Evolutionary conservation across 1,140 invertebrate genomes (phyloP).

Genomic region (Macrocentrus cingulum): DNA sequence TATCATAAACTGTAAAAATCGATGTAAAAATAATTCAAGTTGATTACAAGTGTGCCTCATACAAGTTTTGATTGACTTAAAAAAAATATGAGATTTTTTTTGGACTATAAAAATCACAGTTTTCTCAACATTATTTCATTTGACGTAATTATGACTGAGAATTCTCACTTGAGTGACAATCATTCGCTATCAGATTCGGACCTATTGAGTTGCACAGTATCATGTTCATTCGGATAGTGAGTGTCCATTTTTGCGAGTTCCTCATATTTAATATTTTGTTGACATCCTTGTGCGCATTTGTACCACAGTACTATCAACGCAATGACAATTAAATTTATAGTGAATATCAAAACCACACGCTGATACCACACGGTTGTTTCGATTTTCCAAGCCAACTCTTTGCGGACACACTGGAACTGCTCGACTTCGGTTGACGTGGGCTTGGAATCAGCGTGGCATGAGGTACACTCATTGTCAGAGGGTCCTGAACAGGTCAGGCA

Average conservation of each 20-base stretch:
- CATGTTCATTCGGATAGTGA: background rate
- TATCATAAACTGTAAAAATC: no score
- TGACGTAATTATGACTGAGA: no score
- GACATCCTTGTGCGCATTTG: no score
- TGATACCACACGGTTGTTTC: slow-evolving; percentile 41
- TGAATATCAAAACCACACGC: slow-evolving; percentile 34
- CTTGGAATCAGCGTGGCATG: slow-evolving; percentile 37
- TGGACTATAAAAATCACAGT: background rate
- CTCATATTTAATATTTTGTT: background rate
- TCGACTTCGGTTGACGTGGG: slow-evolving; percentile 13
- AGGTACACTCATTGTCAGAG: slow-evolving; percentile 36
- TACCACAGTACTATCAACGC: background rate
- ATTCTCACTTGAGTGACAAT: background rate
- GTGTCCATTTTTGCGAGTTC: background rate
- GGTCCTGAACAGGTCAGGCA: slow-evolving; percentile 40
- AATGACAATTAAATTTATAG: slow-evolving; percentile 30
- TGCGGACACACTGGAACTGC: slow-evolving; percentile 33
- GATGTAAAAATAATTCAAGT: no score
- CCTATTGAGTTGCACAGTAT: background rate
- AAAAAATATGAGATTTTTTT: background rate
- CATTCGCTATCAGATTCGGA: background rate
- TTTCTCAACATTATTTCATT: background rate
- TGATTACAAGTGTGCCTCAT: no score
- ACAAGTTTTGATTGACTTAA: background rate
- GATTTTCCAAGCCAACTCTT: slow-evolving; percentile 34